Evolutionary conservation across 2,888 invertebrate species (phyloP), one percentile per base, ranked within the genome.

Genomic region (Yponomeuta malinellus): DNA sequence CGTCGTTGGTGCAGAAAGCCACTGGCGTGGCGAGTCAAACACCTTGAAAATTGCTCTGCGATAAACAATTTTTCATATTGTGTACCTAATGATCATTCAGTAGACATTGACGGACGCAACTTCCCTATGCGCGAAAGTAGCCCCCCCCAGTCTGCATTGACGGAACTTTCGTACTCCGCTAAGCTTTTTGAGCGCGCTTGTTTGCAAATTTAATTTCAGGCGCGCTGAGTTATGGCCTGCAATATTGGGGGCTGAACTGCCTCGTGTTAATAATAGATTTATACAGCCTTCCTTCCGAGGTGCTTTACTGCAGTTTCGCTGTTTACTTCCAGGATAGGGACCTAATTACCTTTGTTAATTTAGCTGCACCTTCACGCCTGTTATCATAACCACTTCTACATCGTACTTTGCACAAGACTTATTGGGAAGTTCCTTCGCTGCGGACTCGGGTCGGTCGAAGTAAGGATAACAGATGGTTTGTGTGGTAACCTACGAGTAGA

Each of bases 141-240:
- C 52, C 52, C 52, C 23, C 23, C 52, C 52, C 52, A 59, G 52
- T 12, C 52, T 59, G 52, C 52, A 59, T 59, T 59, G 52, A 59
- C 31, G 64, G 33, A 31, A 67, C 67, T 67, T 37, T 67, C 37
- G 64, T 64, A 67, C 67, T 43, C 65, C 29, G 64, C 70, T 65
- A 48, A 66, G 76, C 73, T 75, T 77, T 81, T 78, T 75, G 78
- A 75, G 74, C 74, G 75, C 73, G 74, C 72, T 75, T 73, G 75
- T 76, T 64, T 78, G 77, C 77, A 78, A 80, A 82, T 81, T 79
- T 76, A 79, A 82, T 79, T 79, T 78, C 72, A 33, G 74, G 70
- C 74, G 73, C 71, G 74, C 70, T 76, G 76, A 78, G 76, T 79
- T 81, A 78, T 75, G 75, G 74, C 74, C 74, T 71, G 71, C 74